phyloP scores from a whole-genome alignment of 1,140 invertebrate species.

The Pseudomyrmex gracilis region DNA sequence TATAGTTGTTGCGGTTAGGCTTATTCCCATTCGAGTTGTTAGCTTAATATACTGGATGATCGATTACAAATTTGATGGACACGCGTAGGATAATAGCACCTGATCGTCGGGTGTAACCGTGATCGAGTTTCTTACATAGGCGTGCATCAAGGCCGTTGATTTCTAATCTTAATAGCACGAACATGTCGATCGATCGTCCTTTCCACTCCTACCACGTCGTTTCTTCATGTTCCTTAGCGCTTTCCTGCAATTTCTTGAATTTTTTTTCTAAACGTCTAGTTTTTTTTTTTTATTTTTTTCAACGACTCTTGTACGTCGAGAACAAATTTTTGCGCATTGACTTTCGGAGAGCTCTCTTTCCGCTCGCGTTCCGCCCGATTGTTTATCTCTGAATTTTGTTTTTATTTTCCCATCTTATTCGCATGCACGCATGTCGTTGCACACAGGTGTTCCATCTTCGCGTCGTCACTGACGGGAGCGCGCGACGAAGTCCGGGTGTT shows the following conservation, averaged over 20 bases:
- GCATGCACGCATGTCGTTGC: slow-evolving; percentile 29
- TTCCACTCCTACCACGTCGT: slow-evolving; percentile 20
- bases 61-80: slow-evolving; percentile 51
- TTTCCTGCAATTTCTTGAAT: slow-evolving; percentile 1
- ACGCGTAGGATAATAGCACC: slow-evolving; percentile 34
- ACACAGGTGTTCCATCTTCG: slow-evolving; percentile 49
- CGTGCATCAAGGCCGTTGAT: slow-evolving; percentile 50
- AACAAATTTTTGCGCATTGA: no score
- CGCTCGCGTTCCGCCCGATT: not conserved
- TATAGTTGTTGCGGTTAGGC: not conserved
- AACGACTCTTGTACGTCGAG: no score
- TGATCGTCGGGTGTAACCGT: slow-evolving; percentile 20
- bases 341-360: slow-evolving; percentile 6
- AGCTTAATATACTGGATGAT: slow-evolving; percentile 30
- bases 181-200: slow-evolving; percentile 40
- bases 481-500: slow-evolving; percentile 28
- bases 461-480: slow-evolving; percentile 36
- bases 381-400: not conserved
- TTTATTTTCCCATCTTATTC: not conserved
- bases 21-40: not conserved
- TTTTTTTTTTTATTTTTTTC: no score
- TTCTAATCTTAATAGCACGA: slow-evolving; percentile 37
- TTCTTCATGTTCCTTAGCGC: slow-evolving; percentile 3
- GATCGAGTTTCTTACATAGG: slow-evolving; percentile 48
- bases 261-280: not conserved